Evolutionary conservation across 2,113 vertebrate genomes (phyloP), one percentile per base, ranked within the genome.

Genomic region (Paralichthys olivaceus): DNA sequence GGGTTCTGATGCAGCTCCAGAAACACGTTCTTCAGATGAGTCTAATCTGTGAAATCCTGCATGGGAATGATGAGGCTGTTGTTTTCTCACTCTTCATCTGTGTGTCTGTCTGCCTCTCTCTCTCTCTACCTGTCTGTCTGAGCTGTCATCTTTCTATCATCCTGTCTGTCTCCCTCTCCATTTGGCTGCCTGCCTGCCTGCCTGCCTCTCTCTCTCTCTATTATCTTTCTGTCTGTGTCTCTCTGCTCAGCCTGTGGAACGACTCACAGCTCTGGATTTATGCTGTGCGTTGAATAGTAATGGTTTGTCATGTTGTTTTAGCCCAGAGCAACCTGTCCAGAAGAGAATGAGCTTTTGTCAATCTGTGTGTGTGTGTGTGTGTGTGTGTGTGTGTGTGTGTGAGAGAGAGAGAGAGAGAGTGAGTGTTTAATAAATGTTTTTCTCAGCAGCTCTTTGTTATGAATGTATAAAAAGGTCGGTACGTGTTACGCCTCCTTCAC

Each of bases 381-480:
- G 64, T 23, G 19, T 49, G 47, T 43, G 40, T 73, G 59, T 68
- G 13, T 15, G 29, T 8, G 49, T 9, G 22, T 43, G 63, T n/a
- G n/a, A n/a, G n/a, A n/a, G n/a, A n/a, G n/a, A n/a, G n/a, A n/a
- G n/a, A n/a, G n/a, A n/a, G n/a, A n/a, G n/a, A 56, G 28, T 34
- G 63, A 59, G 71, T 59, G 55, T 82, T 47, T 20, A 8, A 66
- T 76, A 69, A 77, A 87, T 85, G 65, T 56, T 56, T 9, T 56
- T 0, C 59, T 59, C 26, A 29, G 49, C 25, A 67, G 53, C 63
- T 79, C 74, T 68, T 61, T 77, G 65, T 72, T 45, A 77, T 87
- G 77, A 85, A 87, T 89, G 72, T 74, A 32, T 81, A 59, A 83
- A 88, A 88, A 80, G 77, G 85, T 84, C 81, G 78, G 75, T 45